phyloP scores from a whole-genome alignment of 2,113 vertebrate species.

The Grammomys surdaster region DNA sequence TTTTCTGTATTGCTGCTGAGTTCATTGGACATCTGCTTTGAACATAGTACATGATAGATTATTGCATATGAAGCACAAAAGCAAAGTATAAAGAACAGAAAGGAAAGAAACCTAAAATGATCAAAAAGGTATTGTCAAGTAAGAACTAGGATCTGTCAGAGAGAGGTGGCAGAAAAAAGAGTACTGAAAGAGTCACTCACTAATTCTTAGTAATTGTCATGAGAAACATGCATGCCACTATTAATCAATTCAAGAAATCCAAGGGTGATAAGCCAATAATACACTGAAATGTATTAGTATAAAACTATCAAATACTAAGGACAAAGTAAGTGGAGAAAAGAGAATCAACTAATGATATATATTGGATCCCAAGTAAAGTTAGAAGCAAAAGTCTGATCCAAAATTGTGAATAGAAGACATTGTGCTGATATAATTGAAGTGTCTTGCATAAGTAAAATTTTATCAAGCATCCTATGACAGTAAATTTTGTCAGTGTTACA shows the following conservation, averaged over 20 bases:
- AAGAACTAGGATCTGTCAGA: not conserved
- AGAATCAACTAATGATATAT: not conserved
- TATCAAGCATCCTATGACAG: not conserved
- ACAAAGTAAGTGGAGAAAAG: slow-evolving; percentile 82
- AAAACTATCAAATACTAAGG: not conserved
- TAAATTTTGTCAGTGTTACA: not conserved
- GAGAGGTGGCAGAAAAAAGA: not conserved
- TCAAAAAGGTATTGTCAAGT: not conserved
- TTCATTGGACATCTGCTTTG: not conserved
- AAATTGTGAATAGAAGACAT: not conserved
- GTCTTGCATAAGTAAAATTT: not conserved
- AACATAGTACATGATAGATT: not conserved
- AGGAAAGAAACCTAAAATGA: not conserved
- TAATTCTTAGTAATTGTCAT: not conserved
- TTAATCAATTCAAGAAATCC: not conserved
- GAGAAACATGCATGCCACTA: not conserved
- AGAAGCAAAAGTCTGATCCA: not conserved
- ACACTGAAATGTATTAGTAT: not conserved
- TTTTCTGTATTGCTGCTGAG: slow-evolving; percentile 9
- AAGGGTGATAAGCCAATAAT: not conserved
- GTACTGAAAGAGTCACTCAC: not conserved
- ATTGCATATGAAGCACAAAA: not conserved
- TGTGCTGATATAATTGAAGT: not conserved
- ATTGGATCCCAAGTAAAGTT: not conserved
- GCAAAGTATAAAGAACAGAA: not conserved